A percentile compares a stretch with the other conserved stretches of the same genome.
phyloP scores from a whole-genome alignment of 30 jellyfish, hydroid and myxozoan genomes.

The Hydractinia symbiolongicarpus region DNA sequence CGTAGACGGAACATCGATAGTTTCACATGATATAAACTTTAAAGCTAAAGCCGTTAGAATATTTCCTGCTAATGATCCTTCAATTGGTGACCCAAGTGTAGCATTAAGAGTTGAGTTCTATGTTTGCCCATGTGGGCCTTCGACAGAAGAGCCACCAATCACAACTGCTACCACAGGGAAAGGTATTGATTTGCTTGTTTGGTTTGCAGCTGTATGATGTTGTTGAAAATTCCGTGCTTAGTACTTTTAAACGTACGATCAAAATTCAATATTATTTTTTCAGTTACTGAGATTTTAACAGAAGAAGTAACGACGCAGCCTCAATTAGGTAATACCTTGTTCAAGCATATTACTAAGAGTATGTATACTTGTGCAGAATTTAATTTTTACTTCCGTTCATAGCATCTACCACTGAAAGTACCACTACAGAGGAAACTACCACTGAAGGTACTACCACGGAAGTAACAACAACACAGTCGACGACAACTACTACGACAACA shows the following conservation, averaged over 20 bases:
- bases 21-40: slow-evolving; percentile 3
- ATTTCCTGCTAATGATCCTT: slow-evolving; percentile 27
- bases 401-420: not conserved
- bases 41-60: slow-evolving; percentile 25
- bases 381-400: not conserved
- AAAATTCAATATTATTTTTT: too few relatives aligned
- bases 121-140: slow-evolving; percentile 15
- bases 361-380: too few relatives aligned
- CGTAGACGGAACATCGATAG: slow-evolving; percentile 2
- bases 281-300: too few relatives aligned
- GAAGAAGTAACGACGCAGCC: too few relatives aligned
- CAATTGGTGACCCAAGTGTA: slow-evolving; percentile 21
- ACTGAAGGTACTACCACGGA: not conserved
- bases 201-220: too few relatives aligned
- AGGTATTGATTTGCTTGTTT: too few relatives aligned
- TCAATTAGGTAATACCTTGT: too few relatives aligned
- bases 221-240: too few relatives aligned
- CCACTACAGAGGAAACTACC: not conserved
- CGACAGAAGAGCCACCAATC: not conserved
- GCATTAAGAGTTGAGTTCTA: slow-evolving; percentile 36
- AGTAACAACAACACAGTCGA: not conserved
- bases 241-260: too few relatives aligned
- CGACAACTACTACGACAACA: slow-evolving; percentile 15
- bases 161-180: not conserved
- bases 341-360: too few relatives aligned